phyloP scores from a whole-genome alignment of 2,888 invertebrate genomes.

The Monoplex corrugatus region DNA sequence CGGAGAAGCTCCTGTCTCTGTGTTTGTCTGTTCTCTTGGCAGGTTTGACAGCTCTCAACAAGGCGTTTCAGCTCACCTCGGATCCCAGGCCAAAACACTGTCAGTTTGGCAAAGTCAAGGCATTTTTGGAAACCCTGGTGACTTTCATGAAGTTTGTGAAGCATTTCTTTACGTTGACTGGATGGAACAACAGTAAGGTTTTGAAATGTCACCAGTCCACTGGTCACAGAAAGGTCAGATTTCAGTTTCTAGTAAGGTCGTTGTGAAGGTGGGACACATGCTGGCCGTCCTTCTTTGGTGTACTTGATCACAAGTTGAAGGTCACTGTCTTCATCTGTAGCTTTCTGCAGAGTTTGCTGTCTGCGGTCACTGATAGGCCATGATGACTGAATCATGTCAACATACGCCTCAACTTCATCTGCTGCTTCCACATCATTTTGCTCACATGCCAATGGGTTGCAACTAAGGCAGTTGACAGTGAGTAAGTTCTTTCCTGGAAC shows the following conservation, averaged over 20 bases:
- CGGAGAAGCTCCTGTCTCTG: background rate
- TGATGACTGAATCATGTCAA: background rate
- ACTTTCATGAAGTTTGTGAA: slow-evolving; percentile 15
- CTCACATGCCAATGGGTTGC: background rate
- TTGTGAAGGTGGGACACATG: no score
- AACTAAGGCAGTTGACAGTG: no score
- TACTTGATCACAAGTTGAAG: background rate
- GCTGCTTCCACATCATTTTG: background rate
- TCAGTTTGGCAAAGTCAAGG: background rate
- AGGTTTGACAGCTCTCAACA: background rate
- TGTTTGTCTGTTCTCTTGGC: background rate
- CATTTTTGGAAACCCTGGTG: background rate
- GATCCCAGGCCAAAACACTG: background rate
- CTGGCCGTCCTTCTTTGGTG: background rate
- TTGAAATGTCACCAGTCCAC: background rate
- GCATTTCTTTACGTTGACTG: background rate
- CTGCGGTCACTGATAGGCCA: background rate
- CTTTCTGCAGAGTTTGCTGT: background rate
- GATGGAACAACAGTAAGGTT: no score
- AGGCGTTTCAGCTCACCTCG: background rate
- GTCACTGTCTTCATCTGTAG: background rate
- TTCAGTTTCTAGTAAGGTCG: no score
- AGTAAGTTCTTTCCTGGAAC: slow-evolving; percentile 31
- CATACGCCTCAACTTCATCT: background rate
- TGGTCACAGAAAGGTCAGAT: no score